Evolutionary conservation across 2,888 invertebrate genomes (phyloP).

Genomic region (Anthoptus insignis): DNA sequence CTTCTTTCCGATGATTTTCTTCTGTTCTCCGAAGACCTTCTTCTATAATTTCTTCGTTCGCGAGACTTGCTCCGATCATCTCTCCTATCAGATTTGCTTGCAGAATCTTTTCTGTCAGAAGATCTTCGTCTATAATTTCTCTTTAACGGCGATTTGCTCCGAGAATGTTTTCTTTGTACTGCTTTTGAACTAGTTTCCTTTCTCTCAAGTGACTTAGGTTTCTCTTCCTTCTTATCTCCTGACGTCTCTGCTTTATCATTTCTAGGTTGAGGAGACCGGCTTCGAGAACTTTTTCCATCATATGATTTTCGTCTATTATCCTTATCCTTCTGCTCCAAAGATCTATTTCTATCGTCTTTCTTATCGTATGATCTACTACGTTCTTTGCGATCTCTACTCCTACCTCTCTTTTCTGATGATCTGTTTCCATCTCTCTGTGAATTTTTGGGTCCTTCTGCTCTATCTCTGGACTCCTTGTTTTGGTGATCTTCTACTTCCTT

Average conservation of each 20-base stretch:
- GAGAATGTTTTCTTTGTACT: constrained; percentile 12
- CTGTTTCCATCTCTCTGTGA: not conserved
- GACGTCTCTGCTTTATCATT: not conserved
- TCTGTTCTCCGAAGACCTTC: constrained; percentile 25
- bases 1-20: constrained; percentile 13
- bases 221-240: not conserved
- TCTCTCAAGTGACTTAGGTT: constrained; percentile 6
- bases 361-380: constrained; percentile 13
- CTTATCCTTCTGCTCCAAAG: constrained; percentile 5
- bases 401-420: constrained; percentile 21
- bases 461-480: constrained; percentile 5
- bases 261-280: constrained; percentile 17
- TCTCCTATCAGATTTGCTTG: constrained; percentile 2
- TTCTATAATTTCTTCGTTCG: constrained; percentile 11
- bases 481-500: constrained; percentile 39
- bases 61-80: constrained; percentile 17
- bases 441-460: not conserved
- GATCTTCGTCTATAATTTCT: constrained; percentile 20
- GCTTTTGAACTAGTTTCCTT: constrained; percentile 17
- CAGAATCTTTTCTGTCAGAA: constrained; percentile 12
- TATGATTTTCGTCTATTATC: constrained; percentile 12
- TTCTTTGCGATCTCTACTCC: constrained; percentile 40
- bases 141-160: constrained; percentile 3
- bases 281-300: constrained; percentile 19
- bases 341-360: constrained; percentile 6